Base-by-base conservation (phyloP, 2,797 vertebrate genomes). In the Odontamblyopus rebecca region DNA sequence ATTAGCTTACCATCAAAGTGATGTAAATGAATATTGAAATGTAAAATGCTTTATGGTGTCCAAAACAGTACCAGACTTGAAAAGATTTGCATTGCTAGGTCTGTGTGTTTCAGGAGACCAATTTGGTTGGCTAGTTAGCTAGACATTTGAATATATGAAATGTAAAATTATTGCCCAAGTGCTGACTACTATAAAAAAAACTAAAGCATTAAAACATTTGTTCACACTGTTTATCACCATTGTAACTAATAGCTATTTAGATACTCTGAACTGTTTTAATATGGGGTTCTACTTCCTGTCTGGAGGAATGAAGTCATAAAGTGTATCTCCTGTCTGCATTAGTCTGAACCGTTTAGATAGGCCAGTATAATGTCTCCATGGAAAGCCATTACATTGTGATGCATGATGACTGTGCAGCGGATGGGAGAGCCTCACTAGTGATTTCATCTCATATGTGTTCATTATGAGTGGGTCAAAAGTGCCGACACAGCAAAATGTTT, bases 361-460 rank as follows among this genome's bases (percentile, higher is more conserved):
- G 30, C 81, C 41, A 65, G 16, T 61, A 68, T 68, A 72, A 83
- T 23, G 26, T 35, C 51, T 64, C 77, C 69, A 74, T 13, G 68
- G 67, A 74, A 81, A 79, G 68, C 35, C 30, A 73, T 84, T 77
- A 81, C 72, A 79, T 69, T 32, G 73, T 80, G 78, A 84, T 75
- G 75, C 76, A 85, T 18, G 69, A 79, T 83, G 77, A 85, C 80
- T 80, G 27, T 75, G 64, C 60, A 51, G 64, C 76, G 75, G 32
- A 69, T 83, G 85, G 67, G 73, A 80, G 72, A 75, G 75, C 68
- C 70, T 41, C 68, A 68, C 68, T 41, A 70, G 44, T 82, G 79
- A 89, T 82, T 87, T 88, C 82, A 86, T 84, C 86, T 88, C 82
- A 86, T 84, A 63, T 80, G 80, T 87, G 80, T 85, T 89, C 85